These are phyloP conservation scores for Melanotaenia parkinsoni DNA, from an alignment of 2,797 vertebrate genomes.

Conservation along the genomic window DNA sequence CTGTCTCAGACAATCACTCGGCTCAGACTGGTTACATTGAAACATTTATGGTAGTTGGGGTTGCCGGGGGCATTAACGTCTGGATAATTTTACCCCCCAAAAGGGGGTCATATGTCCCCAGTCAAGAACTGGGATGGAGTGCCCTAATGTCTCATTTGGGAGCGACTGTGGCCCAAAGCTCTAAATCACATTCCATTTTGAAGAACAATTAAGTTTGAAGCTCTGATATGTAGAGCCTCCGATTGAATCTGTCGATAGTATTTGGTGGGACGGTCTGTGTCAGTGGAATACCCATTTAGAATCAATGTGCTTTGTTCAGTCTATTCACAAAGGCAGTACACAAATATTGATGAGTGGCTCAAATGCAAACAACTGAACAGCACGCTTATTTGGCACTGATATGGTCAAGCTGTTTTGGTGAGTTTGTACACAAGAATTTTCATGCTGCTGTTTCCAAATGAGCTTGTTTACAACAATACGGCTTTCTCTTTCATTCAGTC, in stretches of 20 bases:
- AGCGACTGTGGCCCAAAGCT: slow-evolving; percentile 70
- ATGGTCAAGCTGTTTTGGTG: slow-evolving; percentile 1
- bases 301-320: slow-evolving; percentile 44
- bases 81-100: slow-evolving; percentile 48
- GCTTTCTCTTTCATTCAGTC: slow-evolving; percentile 3
- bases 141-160: slow-evolving; percentile 73
- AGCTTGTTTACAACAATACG: background rate
- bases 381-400: slow-evolving; percentile 8
- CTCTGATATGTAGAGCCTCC: slow-evolving; percentile 52
- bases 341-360: slow-evolving; percentile 40
- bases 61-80: slow-evolving; percentile 39
- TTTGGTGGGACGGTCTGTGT: slow-evolving; percentile 49
- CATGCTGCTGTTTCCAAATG: background rate
- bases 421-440: background rate
- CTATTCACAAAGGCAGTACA: slow-evolving; percentile 6
- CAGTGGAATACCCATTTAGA: slow-evolving; percentile 41
- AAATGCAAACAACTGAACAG: slow-evolving; percentile 25
- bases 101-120: slow-evolving; percentile 65
- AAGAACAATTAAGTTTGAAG: slow-evolving; percentile 73
- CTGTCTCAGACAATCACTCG: slow-evolving; percentile 52
- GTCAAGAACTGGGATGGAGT: slow-evolving; percentile 37
- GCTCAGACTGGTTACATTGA: slow-evolving; percentile 55
- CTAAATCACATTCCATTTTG: slow-evolving; percentile 78
- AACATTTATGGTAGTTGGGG: slow-evolving; percentile 54
- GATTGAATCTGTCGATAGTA: slow-evolving; percentile 67